Evolutionary conservation across 2,113 vertebrate genomes (phyloP), one percentile per base, ranked within the genome.

Genomic region (Sceloporus undulatus): DNA sequence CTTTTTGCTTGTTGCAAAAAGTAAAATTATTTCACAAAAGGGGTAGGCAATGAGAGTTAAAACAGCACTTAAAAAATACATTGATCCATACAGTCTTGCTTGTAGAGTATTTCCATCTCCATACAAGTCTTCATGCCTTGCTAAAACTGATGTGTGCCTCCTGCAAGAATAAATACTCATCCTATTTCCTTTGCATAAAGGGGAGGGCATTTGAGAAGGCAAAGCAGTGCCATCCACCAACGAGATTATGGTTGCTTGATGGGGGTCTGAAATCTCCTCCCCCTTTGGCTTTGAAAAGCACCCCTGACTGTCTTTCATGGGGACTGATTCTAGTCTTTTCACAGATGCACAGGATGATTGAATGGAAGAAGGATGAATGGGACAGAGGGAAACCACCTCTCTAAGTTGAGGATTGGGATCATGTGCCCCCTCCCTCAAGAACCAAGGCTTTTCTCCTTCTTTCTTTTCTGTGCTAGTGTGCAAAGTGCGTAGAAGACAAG

Each of bases 241-340:
- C 40, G 23, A 71, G 19, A 80, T 52, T 80, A 16, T 52, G 68
- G 23, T 40, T 79, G 87, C 52, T 87, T 82, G 74, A 16, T 1
- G 84, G 89, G 85, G 76, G 6, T 52, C 78, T 0, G 0, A 62
- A 83, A 25, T 1, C 70, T 48, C 25, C 23, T 78, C 19, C 75
- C 66, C 38, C 10, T 76, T 2, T 0, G 0, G 1, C 8, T 48
- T 13, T 29, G 0, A 0, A 5, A 2, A 1, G 71, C 21, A 5
- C 13, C 40, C 84, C 40, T 66, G 70, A 2, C 0, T 16, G 59
- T 0, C 34, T 82, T 38, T 77, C 71, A 34, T 77, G 78, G 88
- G 62, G 7, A 76, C 70, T 71, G 87, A 29, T 40, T 14, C n/a
- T 2, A 0, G 19, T 8, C n/a, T 86, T 78, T 83, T 38, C 79